phyloP scores from a whole-genome alignment of 2,888 invertebrate species.

The Tromatobia lineatoria region DNA sequence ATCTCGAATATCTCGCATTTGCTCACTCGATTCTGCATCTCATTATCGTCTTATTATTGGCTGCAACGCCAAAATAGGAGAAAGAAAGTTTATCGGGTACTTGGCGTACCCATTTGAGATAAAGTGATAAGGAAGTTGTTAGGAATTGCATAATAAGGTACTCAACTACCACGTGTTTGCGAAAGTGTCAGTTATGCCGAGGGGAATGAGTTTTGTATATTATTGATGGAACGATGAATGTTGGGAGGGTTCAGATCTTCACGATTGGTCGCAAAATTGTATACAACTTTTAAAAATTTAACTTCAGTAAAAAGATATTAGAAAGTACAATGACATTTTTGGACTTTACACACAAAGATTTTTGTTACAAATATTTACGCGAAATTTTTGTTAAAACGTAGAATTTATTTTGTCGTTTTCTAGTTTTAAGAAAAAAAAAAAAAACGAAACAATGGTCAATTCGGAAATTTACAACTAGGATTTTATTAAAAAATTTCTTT shows the following conservation, averaged over 20 bases:
- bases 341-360: no score
- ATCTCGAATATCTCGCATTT: conserved; percentile 30
- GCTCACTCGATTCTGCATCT: conserved; percentile 6
- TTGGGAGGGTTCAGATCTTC: background rate
- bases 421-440: no score
- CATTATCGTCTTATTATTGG: conserved; percentile 47
- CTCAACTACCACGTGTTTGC: background rate
- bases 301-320: no score
- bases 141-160: background rate
- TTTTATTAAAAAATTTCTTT: no score
- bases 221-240: background rate
- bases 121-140: conserved; percentile 26
- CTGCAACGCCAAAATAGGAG: conserved; percentile 13
- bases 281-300: no score
- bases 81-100: conserved; percentile 22
- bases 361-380: no score
- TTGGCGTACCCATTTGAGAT: background rate
- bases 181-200: background rate
- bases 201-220: conserved; percentile 3
- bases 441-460: no score
- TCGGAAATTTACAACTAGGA: no score
- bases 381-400: no score
- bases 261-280: no score
- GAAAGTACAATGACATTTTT: no score
- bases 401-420: no score